Base-by-base conservation (phyloP, 2,888 invertebrate species). In the Napeogenes inachia region DNA sequence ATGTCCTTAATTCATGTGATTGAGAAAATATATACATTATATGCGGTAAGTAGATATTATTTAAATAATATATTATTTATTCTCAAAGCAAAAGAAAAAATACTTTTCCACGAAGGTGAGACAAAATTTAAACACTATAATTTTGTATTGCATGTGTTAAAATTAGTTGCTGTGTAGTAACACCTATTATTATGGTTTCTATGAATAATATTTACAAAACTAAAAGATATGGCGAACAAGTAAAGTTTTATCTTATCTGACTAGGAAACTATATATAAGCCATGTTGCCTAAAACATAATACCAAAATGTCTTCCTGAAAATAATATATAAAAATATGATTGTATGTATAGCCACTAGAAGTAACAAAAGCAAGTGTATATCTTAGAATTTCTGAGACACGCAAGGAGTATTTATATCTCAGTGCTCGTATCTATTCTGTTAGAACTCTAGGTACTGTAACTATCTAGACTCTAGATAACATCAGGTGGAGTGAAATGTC, bases 171-270 rank as follows among this genome's bases (percentile, higher is more conserved):
- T 59, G 32, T 54, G 45, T 3, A 50, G 53, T 58, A 53, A 59
- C 53, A 42, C 45, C 53, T 54, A 59, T 53, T 32, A 54, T 59
- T 54, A 59, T 32, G 13, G 59, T 59, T 59, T 63, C 56, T 59
- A 53, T 54, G 33, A 21, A 57, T 21, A 60, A 45, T 10, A 30
- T 30, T 58, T 50, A 13, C 58, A 50, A 8, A 35, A 8, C 30
- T 6, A 30, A 50, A 30, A 50, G 30, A 50, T 30, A 30, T 30
- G 42, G 12, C 42, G 42, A 42, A 10, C 42, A 42, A 42, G 8
- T 6, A 10, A 3, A 42, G 8, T 10, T 42, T 42, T 10, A 6
- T 42, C 42, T 42, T 42, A 42, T 42, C 42, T 42, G 42, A 6
- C 8, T 10, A 42, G 5, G 12, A 10, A 42, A 42, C 3, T 42